Evolutionary conservation across 2,797 vertebrate genomes (phyloP).

Genomic region (Enoplosus armatus): DNA sequence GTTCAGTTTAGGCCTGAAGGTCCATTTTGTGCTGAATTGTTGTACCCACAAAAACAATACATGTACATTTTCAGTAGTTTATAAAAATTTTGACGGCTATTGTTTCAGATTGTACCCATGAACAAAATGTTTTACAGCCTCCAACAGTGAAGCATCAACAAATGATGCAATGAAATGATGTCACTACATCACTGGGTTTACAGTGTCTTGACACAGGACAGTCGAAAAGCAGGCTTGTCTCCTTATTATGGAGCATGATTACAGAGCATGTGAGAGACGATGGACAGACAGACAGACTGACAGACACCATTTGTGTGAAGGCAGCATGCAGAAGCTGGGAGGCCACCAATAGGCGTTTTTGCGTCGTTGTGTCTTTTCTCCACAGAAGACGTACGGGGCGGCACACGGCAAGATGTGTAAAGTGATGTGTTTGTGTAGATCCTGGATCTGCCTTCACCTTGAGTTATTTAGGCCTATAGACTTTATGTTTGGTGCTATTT

Average conservation of each 20-base stretch:
- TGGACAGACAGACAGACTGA: slow-evolving; percentile 2
- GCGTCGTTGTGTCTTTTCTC: slow-evolving; percentile 12
- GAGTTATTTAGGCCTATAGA: neutral
- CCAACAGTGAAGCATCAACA: slow-evolving; percentile 23
- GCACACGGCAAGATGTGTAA: neutral
- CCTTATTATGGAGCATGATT: slow-evolving; percentile 39
- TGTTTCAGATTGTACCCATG: neutral
- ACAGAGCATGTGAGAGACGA: slow-evolving; percentile 52
- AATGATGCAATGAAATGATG: slow-evolving; percentile 56
- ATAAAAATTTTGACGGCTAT: neutral
- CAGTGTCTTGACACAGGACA: slow-evolving; percentile 29
- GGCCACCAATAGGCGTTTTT: slow-evolving; percentile 16
- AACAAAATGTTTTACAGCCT: slow-evolving; percentile 3
- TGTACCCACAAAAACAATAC: neutral
- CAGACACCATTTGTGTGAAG: slow-evolving; percentile 45
- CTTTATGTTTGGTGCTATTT: slow-evolving; percentile 7
- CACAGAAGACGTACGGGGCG: neutral
- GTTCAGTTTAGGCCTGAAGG: neutral
- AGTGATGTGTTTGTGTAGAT: slow-evolving; percentile 5
- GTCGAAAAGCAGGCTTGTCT: slow-evolving; percentile 33
- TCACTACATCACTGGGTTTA: slow-evolving; percentile 15
- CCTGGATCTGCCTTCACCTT: slow-evolving; percentile 18
- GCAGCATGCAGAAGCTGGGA: slow-evolving; percentile 47
- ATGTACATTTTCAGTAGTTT: neutral
- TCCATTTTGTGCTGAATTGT: slow-evolving; percentile 9